Evolutionary conservation across 2,888 invertebrate genomes (phyloP), one percentile per base, ranked within the genome.

Genomic region (Diloba caeruleocephala): DNA sequence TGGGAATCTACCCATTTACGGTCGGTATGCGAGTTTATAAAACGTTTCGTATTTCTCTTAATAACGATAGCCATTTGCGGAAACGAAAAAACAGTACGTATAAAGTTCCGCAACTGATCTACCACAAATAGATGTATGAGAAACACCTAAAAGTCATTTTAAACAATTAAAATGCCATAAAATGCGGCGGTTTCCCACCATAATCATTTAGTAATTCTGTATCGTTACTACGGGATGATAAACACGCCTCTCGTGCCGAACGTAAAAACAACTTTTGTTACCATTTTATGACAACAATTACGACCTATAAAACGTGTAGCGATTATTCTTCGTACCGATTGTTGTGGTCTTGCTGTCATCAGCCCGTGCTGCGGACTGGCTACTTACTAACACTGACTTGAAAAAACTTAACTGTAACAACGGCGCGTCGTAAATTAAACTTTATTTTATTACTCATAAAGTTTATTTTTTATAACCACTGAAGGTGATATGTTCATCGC

Each of bases 271-370:
- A 89, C 87, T 91, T 92, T 92, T 92, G 92, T 92, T 91, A 90
- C 89, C 83, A 90, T 91, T 93, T 93, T 92, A 93, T 88, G 90
- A 90, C 90, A 91, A 90, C 92, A 92, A 93, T 92, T 93, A 93
- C 88, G 92, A 91, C 85, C 92, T 85, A 92, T 93, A 92, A 93
- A 92, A 90, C 87, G 84, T 89, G 89, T 89, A 89, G 86, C 87
- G 89, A 90, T 91, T 91, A 92, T 92, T 88, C 85, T 81, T 84
- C 82, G 87, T 85, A 87, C 86, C 88, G 85, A 91, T 90, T 89
- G 88, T 88, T 88, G 91, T 83, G 91, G 89, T 85, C 81, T 81
- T 76, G 77, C 88, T 90, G 90, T 89, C 90, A 89, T 88, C 91
- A 82, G 83, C 73, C 81, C 74, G 76, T 72, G 78, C 81, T 78